Evolutionary conservation across 2,888 invertebrate species (phyloP).

Genomic region (Drosophila colorata): DNA sequence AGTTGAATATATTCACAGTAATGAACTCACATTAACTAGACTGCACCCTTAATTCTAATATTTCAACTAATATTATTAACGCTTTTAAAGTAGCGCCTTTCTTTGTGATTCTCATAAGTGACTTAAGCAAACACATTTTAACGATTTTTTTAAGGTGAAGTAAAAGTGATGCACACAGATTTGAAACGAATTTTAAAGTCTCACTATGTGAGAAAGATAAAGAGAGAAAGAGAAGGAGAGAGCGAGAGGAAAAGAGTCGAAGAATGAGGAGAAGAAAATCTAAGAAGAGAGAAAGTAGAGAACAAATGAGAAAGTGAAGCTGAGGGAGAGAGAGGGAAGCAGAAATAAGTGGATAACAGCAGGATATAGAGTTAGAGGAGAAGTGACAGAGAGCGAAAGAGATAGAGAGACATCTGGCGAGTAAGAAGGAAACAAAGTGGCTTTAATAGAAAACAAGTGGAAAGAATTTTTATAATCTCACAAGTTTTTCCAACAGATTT

Average conservation of each 20-base stretch:
- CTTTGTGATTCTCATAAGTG: not conserved
- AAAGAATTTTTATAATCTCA: too few relatives aligned
- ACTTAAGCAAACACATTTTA: not conserved
- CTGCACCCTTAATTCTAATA: not conserved
- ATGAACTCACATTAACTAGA: not conserved
- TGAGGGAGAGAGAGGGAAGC: not conserved
- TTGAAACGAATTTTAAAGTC: too few relatives aligned
- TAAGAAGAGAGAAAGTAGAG: not conserved
- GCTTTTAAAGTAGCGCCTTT: not conserved
- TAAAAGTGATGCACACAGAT: not conserved
- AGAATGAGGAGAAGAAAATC: too few relatives aligned
- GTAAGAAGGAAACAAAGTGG: too few relatives aligned
- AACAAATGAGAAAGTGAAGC: not conserved
- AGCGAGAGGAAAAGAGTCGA: too few relatives aligned
- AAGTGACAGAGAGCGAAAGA: too few relatives aligned
- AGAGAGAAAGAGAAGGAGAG: not conserved
- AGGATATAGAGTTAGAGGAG: too few relatives aligned
- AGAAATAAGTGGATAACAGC: too few relatives aligned
- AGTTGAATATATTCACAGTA: conserved; percentile 3
- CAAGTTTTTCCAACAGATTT: too few relatives aligned
- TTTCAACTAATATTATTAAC: not conserved
- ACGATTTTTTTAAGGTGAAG: too few relatives aligned
- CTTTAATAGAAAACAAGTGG: not conserved
- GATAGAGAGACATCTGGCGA: too few relatives aligned
- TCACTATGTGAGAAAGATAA: too few relatives aligned